Evolutionary conservation across 2,888 invertebrate genomes (phyloP).

Genomic region (Molorchus minor): DNA sequence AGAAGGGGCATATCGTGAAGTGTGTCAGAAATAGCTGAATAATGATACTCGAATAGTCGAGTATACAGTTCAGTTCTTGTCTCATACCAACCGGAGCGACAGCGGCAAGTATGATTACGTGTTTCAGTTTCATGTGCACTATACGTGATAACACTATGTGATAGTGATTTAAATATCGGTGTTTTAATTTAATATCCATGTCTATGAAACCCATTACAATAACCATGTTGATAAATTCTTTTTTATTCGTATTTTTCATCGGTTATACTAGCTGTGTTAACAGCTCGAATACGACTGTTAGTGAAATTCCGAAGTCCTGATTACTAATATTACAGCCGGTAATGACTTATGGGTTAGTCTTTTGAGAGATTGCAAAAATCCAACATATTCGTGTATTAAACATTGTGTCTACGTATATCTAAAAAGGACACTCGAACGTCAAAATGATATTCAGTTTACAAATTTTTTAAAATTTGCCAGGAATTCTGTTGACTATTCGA

Average conservation of each 20-base stretch:
- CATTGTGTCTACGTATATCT: conserved; percentile 79
- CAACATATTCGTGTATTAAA: conserved; percentile 78
- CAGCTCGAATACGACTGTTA: conserved; percentile 54
- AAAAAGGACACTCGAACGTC: conserved; percentile 70
- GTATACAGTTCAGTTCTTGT: conserved; percentile 55
- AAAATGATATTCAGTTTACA: conserved; percentile 56
- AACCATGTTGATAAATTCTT: conserved; percentile 37
- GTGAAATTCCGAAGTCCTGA: conserved; percentile 53
- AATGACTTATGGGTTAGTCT: conserved; percentile 79
- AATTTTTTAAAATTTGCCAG: conserved; percentile 66
- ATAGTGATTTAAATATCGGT: neutral
- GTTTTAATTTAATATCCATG: too few species aligned
- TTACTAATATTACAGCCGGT: conserved; percentile 61
- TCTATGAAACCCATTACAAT: conserved; percentile 35
- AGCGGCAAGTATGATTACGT: conserved; percentile 54
- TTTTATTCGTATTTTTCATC: conserved; percentile 33
- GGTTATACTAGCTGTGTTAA: conserved; percentile 34
- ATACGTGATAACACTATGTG: neutral
- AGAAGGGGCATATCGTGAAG: conserved; percentile 43
- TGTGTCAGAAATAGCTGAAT: conserved; percentile 61
- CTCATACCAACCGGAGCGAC: conserved; percentile 52
- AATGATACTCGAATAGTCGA: conserved; percentile 52
- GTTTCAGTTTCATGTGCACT: conserved; percentile 1
- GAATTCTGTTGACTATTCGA: conserved; percentile 52
- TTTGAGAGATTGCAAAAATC: conserved; percentile 72